These are phyloP conservation scores for Pediacus dermestoides DNA, from an alignment of 2,888 invertebrate species.

Conservation along the genomic window DNA sequence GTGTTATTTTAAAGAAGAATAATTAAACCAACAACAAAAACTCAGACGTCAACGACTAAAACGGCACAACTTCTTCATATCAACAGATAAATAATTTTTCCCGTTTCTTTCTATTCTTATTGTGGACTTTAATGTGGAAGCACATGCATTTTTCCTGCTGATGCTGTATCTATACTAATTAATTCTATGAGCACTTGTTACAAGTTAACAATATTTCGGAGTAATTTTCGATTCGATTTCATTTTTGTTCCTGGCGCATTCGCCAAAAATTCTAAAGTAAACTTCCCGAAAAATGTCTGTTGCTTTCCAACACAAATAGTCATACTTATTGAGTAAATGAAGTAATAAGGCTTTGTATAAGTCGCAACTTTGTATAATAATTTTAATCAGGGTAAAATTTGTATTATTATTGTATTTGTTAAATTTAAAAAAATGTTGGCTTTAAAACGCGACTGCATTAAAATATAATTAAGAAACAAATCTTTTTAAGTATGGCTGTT, in stretches of 20 bases:
- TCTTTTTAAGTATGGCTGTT: slow-evolving; percentile 16
- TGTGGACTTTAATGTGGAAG: too few species aligned
- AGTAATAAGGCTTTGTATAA: slow-evolving; percentile 20
- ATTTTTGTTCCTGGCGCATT: too few species aligned
- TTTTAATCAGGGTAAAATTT: slow-evolving; percentile 47
- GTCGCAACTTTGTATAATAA: slow-evolving; percentile 43
- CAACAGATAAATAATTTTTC: slow-evolving; percentile 41
- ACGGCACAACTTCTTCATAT: slow-evolving; percentile 48
- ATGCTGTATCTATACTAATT: too few species aligned
- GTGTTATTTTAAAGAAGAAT: slow-evolving; percentile 39
- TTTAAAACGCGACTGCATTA: too few species aligned
- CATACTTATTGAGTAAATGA: slow-evolving; percentile 16
- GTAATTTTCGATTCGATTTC: too few species aligned
- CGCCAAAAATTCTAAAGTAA: not conserved
- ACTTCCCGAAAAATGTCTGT: slow-evolving; percentile 10
- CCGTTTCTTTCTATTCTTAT: too few species aligned
- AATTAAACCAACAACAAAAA: slow-evolving; percentile 16
- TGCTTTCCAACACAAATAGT: slow-evolving; percentile 19
- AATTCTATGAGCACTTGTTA: too few species aligned
- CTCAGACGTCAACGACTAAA: slow-evolving; percentile 39
- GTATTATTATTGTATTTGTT: slow-evolving; percentile 38
- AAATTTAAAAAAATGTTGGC: slow-evolving; percentile 25
- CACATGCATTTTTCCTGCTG: too few species aligned
- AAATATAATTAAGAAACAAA: too few species aligned
- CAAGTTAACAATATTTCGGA: too few species aligned